Base-by-base conservation (phyloP, 2,113 vertebrate species). In the Pampusana beccarii region DNA sequence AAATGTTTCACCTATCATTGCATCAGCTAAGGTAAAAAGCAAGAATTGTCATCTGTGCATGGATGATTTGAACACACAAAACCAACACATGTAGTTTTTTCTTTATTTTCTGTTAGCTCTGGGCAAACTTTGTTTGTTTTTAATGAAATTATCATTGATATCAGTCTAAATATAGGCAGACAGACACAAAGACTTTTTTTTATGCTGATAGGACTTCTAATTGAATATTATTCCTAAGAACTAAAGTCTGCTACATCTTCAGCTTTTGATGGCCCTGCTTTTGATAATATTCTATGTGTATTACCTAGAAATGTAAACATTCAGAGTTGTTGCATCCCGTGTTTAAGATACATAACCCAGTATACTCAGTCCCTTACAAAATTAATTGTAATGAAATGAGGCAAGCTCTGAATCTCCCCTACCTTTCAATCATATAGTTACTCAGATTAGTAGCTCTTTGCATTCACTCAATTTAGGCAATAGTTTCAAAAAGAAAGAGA, bases 51-150 rank as follows among this genome's bases (percentile, higher is more conserved):
- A 36, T 56, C 19, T 72, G 23, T 75, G 42, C 36, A 58, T 61
- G 34, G 36, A 36, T 19, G 87, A 38, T 93, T 88, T 79, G 72
- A 93, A 96, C 57, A 92, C 48, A 66, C 24, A 86, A 79, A 86
- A 74, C 12, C 44, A 92, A 92, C 3, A 20, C 3, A 18, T 46
- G 6, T 38, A 58, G 6, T 13, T 92, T 95, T 70, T 86, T 91
- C 9, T 70, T 34, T 23, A 36, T 85, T 86, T 60, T 54, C 48
- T 66, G 16, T 31, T 58, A 40, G 13, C 4, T 92, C 65, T 48
- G 54, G 48, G 44, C 18, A 46, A 46, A 46, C 18, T 90, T 48
- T 23, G 20, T 25, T 78, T 78, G 4, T 65, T 89, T 73, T 65
- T 10, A 36, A 62, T 42, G 4, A 72, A 53, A 53, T 40, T 42